Evolutionary conservation across 2,797 vertebrate genomes (phyloP).

Genomic region (Heliangelus exortis): DNA sequence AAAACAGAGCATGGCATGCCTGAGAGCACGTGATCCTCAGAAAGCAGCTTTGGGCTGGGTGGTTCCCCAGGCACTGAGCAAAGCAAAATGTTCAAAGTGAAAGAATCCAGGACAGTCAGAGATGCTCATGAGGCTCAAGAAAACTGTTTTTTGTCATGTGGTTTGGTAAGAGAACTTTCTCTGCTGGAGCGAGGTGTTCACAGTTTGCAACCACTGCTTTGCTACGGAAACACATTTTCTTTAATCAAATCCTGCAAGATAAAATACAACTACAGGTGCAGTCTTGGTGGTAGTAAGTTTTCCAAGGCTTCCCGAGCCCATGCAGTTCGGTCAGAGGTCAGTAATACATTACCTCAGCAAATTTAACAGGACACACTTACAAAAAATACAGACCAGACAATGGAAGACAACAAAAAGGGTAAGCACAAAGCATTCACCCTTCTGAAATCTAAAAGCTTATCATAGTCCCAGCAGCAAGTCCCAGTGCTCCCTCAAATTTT

Average conservation of each 20-base stretch:
- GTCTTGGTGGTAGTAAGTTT: background rate
- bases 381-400: accelerated
- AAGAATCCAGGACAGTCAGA: constrained; percentile 3
- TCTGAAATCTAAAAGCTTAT: background rate
- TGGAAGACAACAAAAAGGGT: background rate
- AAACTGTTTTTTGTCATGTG: background rate
- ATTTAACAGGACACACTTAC: background rate
- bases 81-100: background rate
- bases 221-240: background rate
- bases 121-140: accelerated
- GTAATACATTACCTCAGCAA: background rate
- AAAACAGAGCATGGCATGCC: background rate
- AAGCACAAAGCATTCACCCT: background rate
- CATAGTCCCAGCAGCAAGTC: background rate
- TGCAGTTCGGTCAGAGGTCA: background rate
- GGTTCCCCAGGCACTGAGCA: background rate
- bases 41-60: background rate
- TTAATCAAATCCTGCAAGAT: background rate
- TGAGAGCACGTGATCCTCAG: background rate
- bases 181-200: background rate
- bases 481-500: background rate
- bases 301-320: background rate
- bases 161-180: background rate
- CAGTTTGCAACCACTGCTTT: background rate
- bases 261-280: background rate